Evolutionary conservation across 2,113 vertebrate species (phyloP).

Genomic region (Vidua macroura): DNA sequence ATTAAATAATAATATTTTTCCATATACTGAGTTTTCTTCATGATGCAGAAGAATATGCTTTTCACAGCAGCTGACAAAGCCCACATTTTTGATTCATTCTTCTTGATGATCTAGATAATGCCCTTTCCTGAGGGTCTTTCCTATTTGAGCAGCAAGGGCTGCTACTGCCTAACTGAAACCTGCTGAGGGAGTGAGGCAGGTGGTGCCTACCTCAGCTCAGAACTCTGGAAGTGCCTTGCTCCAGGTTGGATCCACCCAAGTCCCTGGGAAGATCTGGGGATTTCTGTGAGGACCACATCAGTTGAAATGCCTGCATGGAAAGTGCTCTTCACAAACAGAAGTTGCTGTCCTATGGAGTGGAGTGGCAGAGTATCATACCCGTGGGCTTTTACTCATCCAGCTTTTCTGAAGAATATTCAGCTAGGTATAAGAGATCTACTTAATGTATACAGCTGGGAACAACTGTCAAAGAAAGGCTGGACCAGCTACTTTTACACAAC

Average conservation of each 20-base stretch:
- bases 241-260: not conserved
- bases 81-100: not conserved
- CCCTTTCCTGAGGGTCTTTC: not conserved
- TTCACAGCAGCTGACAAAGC: not conserved
- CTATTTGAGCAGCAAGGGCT: not conserved
- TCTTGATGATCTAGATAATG: not conserved
- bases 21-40: not conserved
- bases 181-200: not conserved
- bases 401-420: accelerated
- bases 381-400: not conserved
- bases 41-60: not conserved
- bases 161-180: not conserved
- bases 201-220: not conserved
- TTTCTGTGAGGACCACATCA: not conserved
- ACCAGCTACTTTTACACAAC: not conserved
- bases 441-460: not conserved
- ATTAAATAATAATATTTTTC: slow-evolving; percentile 63
- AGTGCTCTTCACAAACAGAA: not conserved
- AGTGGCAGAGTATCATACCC: not conserved
- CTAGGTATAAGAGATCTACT: not conserved
- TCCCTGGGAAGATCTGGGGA: not conserved
- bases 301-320: accelerated
- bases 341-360: not conserved
- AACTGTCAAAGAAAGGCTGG: not conserved
- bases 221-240: not conserved